A percentile compares a stretch with the other conserved stretches of the same genome.
Evolutionary conservation across 2,113 vertebrate genomes (phyloP).

Genomic region (Grammomys dolichurus): DNA sequence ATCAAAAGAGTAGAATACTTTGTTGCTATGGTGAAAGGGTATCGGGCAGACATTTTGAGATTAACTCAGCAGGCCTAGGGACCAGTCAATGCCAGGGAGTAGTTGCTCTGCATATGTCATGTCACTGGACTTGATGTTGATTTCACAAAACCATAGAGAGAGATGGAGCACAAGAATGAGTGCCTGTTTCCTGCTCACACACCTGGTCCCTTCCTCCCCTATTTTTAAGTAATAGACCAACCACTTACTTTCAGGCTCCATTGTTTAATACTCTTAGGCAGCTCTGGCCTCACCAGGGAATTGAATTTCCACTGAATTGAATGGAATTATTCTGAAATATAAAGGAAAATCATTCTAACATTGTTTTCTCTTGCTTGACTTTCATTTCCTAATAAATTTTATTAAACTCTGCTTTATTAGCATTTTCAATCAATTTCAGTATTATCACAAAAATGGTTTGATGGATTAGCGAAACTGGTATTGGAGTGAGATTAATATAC

Average conservation of each 20-base stretch:
- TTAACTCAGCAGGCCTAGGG: slow-evolving; percentile 45
- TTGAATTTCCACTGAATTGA: slow-evolving; percentile 34
- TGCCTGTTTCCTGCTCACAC: background rate
- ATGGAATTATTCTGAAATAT: background rate
- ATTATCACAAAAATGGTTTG: background rate
- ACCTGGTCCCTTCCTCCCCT: background rate
- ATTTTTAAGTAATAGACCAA: background rate
- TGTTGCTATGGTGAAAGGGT: slow-evolving; percentile 42
- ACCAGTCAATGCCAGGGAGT: background rate
- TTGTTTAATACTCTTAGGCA: background rate
- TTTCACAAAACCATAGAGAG: slow-evolving; percentile 7
- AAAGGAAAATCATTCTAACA: background rate
- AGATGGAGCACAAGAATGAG: background rate
- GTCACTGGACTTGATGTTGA: background rate
- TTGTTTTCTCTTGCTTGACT: slow-evolving; percentile 22
- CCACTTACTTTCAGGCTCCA: background rate
- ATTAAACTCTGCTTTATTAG: background rate
- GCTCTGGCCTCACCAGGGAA: background rate
- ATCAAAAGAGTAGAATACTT: slow-evolving; percentile 21
- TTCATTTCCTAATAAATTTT: slow-evolving; percentile 15
- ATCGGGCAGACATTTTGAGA: slow-evolving; percentile 38
- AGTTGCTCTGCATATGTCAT: background rate
- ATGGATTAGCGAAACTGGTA: background rate
- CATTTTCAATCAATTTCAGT: background rate
- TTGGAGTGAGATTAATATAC: background rate